Conservation (phyloP, 2,797 vertebrate genomes). For the Phrynocephalus guinanensis region DNA sequence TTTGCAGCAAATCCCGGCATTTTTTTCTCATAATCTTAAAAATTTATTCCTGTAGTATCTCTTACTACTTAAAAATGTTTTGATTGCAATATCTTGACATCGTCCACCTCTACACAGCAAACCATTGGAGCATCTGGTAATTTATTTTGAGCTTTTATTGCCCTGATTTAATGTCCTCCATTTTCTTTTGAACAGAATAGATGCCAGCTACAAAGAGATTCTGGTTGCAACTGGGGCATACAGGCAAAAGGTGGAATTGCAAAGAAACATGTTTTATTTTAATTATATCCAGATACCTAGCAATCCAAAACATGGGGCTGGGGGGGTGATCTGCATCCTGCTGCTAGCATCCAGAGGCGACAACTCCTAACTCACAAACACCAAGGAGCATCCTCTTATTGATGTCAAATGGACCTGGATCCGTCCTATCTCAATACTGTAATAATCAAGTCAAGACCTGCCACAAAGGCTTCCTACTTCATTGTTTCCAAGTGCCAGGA, state of each 20-base stretch:
- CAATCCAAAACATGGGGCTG: neutral
- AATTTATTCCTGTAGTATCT: neutral
- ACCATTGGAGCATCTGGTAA: neutral
- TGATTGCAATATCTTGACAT: too few species aligned
- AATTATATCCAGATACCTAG: conserved; percentile 18
- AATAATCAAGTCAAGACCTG: conserved; percentile 18
- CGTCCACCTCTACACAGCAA: too few species aligned
- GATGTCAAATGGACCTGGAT: conserved; percentile 9
- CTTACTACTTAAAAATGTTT: neutral
- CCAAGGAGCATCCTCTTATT: neutral
- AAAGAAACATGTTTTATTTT: conserved; percentile 44
- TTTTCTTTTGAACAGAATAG: conserved; percentile 70
- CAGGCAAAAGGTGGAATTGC: conserved; percentile 47
- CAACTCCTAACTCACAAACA: neutral
- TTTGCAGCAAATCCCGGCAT: neutral
- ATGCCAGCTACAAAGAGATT: conserved; percentile 70
- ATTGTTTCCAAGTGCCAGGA: neutral
- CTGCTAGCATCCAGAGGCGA: neutral
- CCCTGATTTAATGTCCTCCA: conserved; percentile 66
- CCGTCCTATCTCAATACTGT: neutral
- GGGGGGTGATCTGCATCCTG: neutral
- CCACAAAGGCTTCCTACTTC: neutral
- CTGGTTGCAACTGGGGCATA: conserved; percentile 61
- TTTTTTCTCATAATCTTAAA: neutral
- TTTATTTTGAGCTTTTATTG: neutral